phyloP scores from a whole-genome alignment of 2,797 vertebrate species.

The Danio tinwini region DNA sequence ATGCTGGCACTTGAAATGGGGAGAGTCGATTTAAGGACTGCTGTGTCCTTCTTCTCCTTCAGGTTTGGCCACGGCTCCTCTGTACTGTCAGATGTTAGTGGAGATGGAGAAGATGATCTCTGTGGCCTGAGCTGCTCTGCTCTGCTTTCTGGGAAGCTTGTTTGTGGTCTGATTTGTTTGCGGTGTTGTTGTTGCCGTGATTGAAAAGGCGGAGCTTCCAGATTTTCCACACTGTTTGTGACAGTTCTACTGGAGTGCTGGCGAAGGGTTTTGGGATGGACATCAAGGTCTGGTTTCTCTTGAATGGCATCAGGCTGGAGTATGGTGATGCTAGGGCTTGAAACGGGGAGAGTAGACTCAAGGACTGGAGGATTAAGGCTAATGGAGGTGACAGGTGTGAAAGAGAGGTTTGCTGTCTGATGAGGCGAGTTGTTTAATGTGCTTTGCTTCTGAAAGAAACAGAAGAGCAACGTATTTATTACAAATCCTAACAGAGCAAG shows the following conservation, averaged over 20 bases:
- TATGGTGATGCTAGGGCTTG: slow-evolving; percentile 61
- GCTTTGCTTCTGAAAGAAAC: slow-evolving; percentile 28
- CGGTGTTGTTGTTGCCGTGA: slow-evolving; percentile 4
- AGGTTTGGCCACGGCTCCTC: slow-evolving; percentile 9
- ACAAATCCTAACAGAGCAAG: not conserved
- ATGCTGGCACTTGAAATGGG: too few relatives aligned
- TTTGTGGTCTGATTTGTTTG: slow-evolving; percentile 9
- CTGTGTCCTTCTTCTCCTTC: slow-evolving; percentile 33
- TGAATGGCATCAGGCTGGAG: slow-evolving; percentile 56
- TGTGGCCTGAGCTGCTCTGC: not conserved
- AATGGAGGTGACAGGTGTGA: slow-evolving; percentile 35
- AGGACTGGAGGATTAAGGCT: slow-evolving; percentile 34
- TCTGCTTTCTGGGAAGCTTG: slow-evolving; percentile 22
- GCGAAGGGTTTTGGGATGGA: slow-evolving; percentile 66
- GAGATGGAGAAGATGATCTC: slow-evolving; percentile 31
- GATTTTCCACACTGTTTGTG: slow-evolving; percentile 13
- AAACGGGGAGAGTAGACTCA: slow-evolving; percentile 44
- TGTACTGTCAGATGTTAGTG: slow-evolving; percentile 45
- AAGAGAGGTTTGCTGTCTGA: slow-evolving; percentile 49
- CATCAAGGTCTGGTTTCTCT: slow-evolving; percentile 71
- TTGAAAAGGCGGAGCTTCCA: slow-evolving; percentile 4
- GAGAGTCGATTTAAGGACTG: too few relatives aligned
- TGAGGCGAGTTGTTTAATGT: slow-evolving; percentile 40
- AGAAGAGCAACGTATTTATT: not conserved
- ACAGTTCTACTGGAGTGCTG: slow-evolving; percentile 40